Evolutionary conservation across 1,140 invertebrate species (phyloP), one percentile per base, ranked within the genome.

Genomic region (Drosophila dunni): DNA sequence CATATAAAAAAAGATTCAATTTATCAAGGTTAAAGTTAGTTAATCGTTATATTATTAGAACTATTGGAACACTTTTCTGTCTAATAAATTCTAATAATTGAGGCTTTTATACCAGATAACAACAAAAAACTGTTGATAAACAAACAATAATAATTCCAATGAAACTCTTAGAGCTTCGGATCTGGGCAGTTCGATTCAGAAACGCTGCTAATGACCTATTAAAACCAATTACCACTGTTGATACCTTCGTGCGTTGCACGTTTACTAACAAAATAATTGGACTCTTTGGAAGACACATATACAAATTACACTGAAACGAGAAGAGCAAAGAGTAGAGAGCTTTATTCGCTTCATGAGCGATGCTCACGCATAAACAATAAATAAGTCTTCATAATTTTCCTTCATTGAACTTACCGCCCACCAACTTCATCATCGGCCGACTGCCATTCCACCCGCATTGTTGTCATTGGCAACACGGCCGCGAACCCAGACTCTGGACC

Each of bases 341-440:
- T 73, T 67, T 51, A 57, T 63, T 46, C 50, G 64, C 50, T 60
- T 48, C 54, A 78, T 74, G 83, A 88, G 84, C 84, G 83, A 89
- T 89, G 84, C 84, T 78, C 84, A 89, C 84, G 84, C 84, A 89
- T 89, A 89, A 89, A 89, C 84, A 89, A 89, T 89, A 89, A 89
- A 89, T 89, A 89, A 89, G 85, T 85, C 80, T 89, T 89, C 84
- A 89, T 89, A 89, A 89, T 89, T 89, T 89, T 89, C 78, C 84
- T 88, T 88, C 84, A 89, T 89, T 80, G 83, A 89, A 83, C 80
- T 84, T 80, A 70, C 58, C 58, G 34, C 38, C 40, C 40, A 72
- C 42, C 54, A 56, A 44, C 62, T 73, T 70, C 79, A 77, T 84
- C 79, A 81, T 79, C 71, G 44, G 75, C 56, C 29, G 60, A 36